Conservation (phyloP, 2,797 vertebrate genomes). For the Arnoldichthys spilopterus region DNA sequence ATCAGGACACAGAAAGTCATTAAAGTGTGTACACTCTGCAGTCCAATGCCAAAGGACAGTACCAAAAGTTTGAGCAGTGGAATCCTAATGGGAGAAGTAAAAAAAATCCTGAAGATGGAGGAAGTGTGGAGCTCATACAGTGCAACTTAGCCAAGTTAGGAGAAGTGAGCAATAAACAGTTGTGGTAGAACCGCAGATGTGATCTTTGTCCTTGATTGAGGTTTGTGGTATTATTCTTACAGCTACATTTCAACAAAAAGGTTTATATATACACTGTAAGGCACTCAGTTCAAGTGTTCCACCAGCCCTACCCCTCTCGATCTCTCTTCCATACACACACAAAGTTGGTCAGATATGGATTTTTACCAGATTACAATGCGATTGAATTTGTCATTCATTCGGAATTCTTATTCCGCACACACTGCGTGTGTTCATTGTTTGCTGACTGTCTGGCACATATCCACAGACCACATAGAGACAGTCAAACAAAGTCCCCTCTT, state of each 20-base stretch:
- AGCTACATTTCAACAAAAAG: not conserved
- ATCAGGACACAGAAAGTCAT: not conserved
- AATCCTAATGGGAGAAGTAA: not conserved
- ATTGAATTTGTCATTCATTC: constrained; percentile 59
- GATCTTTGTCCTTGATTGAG: not conserved
- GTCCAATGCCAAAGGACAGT: not conserved
- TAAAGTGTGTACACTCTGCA: not conserved
- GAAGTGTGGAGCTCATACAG: not conserved
- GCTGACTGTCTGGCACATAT: constrained; percentile 6
- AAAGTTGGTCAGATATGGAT: constrained; percentile 61
- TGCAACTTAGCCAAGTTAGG: not conserved
- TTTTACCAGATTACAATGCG: constrained; percentile 73
- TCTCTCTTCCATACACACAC: not conserved
- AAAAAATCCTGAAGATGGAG: constrained; percentile 4
- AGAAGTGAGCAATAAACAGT: constrained; percentile 26
- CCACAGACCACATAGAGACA: constrained; percentile 23
- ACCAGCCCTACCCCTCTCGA: not conserved
- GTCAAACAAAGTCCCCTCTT: constrained; percentile 15
- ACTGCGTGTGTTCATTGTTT: constrained; percentile 49
- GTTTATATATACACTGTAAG: constrained; percentile 1
- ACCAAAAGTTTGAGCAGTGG: not conserved
- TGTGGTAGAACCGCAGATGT: constrained; percentile 17
- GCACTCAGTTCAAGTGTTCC: not conserved
- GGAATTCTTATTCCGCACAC: constrained; percentile 53
- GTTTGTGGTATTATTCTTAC: constrained; percentile 14